A percentile compares a stretch with the other conserved stretches of the same genome.
These are phyloP conservation scores for Bergia sp. DNA, from an alignment of 92 coral and sea anemone species.

Conservation along the genomic window DNA sequence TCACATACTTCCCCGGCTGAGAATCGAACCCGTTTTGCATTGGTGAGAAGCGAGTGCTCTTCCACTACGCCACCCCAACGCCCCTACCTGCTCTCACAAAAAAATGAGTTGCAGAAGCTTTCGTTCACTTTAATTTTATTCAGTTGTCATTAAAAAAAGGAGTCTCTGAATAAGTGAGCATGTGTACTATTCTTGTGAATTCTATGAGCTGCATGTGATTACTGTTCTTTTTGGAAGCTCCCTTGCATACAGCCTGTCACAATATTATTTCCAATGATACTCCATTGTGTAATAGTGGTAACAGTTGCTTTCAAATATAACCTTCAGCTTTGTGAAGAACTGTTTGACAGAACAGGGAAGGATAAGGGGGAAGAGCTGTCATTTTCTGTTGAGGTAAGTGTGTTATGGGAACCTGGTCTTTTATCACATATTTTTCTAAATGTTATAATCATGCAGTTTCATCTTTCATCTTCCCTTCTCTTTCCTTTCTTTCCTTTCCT, in stretches of 20 bases:
- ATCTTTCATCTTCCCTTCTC: background rate
- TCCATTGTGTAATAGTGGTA: background rate
- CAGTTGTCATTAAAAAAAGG: background rate
- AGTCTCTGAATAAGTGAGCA: background rate
- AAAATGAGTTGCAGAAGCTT: too few relatives aligned
- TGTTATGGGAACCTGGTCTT: background rate
- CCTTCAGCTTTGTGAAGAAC: slow-evolving; percentile 90
- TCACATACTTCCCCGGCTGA: too few relatives aligned
- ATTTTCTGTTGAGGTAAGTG: slow-evolving; percentile 88
- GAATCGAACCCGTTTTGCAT: too few relatives aligned
- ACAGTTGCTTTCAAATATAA: background rate
- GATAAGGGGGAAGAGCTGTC: slow-evolving; percentile 76
- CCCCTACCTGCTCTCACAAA: too few relatives aligned
- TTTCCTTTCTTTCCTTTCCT: background rate
- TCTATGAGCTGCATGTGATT: background rate
- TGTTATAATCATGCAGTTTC: too few relatives aligned
- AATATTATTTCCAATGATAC: background rate
- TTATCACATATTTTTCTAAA: background rate
- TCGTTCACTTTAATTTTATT: too few relatives aligned
- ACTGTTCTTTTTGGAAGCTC: too few relatives aligned
- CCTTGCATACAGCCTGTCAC: too few relatives aligned
- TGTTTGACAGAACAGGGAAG: slow-evolving; percentile 81
- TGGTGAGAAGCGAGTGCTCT: too few relatives aligned
- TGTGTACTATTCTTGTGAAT: too few relatives aligned
- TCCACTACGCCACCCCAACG: too few relatives aligned